Conservation (phyloP, 2,888 invertebrate genomes). For the Limnephilus marmoratus region DNA sequence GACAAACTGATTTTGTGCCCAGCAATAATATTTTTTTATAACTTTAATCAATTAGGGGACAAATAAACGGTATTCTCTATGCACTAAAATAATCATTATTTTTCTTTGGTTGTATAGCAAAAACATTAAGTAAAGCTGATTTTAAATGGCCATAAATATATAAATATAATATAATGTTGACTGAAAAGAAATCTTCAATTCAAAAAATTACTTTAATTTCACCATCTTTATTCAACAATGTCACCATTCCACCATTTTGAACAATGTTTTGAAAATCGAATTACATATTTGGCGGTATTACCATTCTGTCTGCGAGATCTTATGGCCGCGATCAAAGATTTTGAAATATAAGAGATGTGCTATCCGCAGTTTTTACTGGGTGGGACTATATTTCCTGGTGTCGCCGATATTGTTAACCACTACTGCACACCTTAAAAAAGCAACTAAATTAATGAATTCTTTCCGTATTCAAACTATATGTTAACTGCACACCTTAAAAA, state of each 20-base stretch:
- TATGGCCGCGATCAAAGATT: too few species aligned
- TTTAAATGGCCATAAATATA: not conserved
- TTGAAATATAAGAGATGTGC: too few species aligned
- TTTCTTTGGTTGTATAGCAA: not conserved
- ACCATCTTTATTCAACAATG: not conserved
- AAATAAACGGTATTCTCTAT: not conserved
- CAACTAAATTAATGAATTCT: too few species aligned
- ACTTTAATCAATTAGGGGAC: not conserved
- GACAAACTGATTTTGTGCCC: not conserved
- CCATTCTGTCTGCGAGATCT: too few species aligned
- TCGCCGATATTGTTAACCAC: too few species aligned
- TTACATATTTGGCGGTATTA: too few species aligned
- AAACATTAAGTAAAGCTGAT: not conserved
- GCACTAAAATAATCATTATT: not conserved
- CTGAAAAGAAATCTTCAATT: not conserved
- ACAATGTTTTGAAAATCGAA: not conserved
- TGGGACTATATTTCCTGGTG: too few species aligned
- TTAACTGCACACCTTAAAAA: too few species aligned
- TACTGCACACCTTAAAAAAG: too few species aligned
- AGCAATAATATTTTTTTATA: not conserved
- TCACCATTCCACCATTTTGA: not conserved
- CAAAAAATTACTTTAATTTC: not conserved
- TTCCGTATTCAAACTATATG: too few species aligned
- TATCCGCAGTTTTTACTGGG: too few species aligned
- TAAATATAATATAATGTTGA: not conserved